Conservation (phyloP, 2,113 vertebrate species). For the Semicossyphus pulcher region DNA sequence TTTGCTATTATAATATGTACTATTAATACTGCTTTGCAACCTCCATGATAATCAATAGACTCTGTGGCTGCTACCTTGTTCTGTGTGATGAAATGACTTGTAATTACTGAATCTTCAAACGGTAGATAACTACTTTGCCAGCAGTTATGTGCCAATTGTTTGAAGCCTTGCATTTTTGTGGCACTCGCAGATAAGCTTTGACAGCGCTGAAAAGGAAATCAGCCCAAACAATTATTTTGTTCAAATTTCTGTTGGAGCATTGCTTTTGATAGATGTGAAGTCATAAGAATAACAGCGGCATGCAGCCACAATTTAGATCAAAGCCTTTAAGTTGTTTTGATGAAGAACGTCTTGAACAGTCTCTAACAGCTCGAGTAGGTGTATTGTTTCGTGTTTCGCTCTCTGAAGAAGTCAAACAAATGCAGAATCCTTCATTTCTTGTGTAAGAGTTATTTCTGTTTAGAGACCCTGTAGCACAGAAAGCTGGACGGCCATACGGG, state of each 20-base stretch:
- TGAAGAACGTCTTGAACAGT: slow-evolving; percentile 9
- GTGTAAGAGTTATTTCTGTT: slow-evolving; percentile 4
- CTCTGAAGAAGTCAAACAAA: background rate
- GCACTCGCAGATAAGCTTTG: slow-evolving; percentile 29
- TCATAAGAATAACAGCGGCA: slow-evolving; percentile 27
- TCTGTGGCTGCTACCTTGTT: slow-evolving; percentile 12
- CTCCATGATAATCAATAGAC: slow-evolving; percentile 28
- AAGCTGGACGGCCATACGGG: slow-evolving; percentile 7
- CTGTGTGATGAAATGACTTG: slow-evolving; percentile 45
- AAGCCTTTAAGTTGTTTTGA: slow-evolving; percentile 36
- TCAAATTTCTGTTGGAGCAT: background rate
- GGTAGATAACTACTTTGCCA: slow-evolving; percentile 32
- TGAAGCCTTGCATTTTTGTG: slow-evolving; percentile 37
- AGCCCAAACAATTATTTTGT: slow-evolving; percentile 35
- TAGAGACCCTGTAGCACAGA: background rate
- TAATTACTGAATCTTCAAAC: slow-evolving; percentile 43
- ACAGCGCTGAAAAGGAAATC: slow-evolving; percentile 4
- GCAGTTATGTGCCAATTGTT: slow-evolving; percentile 24
- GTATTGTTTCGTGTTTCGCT: slow-evolving; percentile 9
- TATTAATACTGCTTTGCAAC: slow-evolving; percentile 7
- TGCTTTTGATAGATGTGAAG: slow-evolving; percentile 48
- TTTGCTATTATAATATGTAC: background rate
- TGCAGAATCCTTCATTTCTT: background rate
- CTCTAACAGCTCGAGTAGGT: slow-evolving; percentile 1
- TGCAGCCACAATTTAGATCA: slow-evolving; percentile 38